Evolutionary conservation across 2,797 vertebrate genomes (phyloP).

Genomic region (Lepus oiostolus): DNA sequence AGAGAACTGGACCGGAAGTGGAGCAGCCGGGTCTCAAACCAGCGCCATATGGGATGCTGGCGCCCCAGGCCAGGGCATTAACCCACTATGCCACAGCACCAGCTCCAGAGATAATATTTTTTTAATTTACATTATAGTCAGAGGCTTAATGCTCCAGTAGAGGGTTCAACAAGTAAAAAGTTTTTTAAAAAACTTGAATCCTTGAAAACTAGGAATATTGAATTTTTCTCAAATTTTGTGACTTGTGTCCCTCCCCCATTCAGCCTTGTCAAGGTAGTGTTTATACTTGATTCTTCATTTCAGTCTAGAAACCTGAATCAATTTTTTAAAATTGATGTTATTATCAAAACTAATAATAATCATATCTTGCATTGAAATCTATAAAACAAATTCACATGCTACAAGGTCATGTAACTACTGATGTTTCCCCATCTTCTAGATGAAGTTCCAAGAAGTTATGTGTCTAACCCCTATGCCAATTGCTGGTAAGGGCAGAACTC

Average conservation of each 20-base stretch:
- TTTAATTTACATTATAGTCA: no score
- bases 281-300: constrained; percentile 23
- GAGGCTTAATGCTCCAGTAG: no score
- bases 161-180: no score
- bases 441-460: not conserved
- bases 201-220: not conserved
- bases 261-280: no score
- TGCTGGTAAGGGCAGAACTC: not conserved
- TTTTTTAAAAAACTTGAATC: not conserved
- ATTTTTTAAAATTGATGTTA: constrained; percentile 18
- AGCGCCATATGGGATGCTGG: no score
- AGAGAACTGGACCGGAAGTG: no score
- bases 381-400: not conserved
- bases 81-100: no score
- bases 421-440: not conserved
- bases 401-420: not conserved
- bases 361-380: constrained; percentile 1
- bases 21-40: no score
- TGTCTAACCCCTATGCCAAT: not conserved
- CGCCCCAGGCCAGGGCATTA: no score
- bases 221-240: constrained; percentile 21
- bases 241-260: not conserved
- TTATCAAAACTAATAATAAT: constrained; percentile 4
- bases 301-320: constrained; percentile 9
- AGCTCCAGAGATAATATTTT: no score